Conservation (phyloP, 2,888 invertebrate species). For the Volucella zonaria region DNA sequence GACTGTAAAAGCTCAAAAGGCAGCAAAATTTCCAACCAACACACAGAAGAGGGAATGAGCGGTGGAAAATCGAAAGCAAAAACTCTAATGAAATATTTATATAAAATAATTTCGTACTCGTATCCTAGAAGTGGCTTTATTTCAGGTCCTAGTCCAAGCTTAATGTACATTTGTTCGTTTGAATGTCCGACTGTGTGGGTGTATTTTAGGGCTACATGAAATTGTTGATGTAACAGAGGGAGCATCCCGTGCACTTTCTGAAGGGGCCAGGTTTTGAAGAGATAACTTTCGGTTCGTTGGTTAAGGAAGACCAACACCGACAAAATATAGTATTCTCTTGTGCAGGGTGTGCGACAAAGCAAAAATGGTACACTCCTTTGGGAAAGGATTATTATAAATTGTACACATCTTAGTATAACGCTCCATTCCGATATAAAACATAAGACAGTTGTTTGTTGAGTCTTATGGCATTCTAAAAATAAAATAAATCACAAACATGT, state of each 20-base stretch:
- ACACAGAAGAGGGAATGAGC: neutral
- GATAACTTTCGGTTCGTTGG: conserved; percentile 63
- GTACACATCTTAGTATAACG: conserved; percentile 14
- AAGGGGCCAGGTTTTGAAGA: conserved; percentile 48
- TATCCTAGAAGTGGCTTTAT: conserved; percentile 49
- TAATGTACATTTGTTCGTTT: conserved; percentile 7
- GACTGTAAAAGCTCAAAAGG: conserved; percentile 72
- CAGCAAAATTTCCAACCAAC: conserved; percentile 49
- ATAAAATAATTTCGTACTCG: conserved; percentile 68
- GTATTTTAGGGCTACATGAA: conserved; percentile 11
- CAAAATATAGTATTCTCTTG: conserved; percentile 16
- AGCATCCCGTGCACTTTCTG: conserved; percentile 60
- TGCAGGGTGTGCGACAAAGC: conserved; percentile 34
- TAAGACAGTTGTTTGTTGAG: conserved; percentile 3
- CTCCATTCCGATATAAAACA: neutral
- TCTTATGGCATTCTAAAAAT: conserved; percentile 24
- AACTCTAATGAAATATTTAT: conserved; percentile 73
- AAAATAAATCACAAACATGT: conserved; percentile 35
- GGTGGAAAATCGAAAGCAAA: conserved; percentile 55
- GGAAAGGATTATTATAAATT: conserved; percentile 58
- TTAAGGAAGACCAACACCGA: conserved; percentile 25
- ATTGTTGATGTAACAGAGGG: conserved; percentile 53
- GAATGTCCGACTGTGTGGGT: conserved; percentile 3
- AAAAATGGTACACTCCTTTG: conserved; percentile 30
- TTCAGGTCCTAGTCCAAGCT: conserved; percentile 12